phyloP scores from a whole-genome alignment of 2,113 vertebrate genomes.

The Grantiella picta region DNA sequence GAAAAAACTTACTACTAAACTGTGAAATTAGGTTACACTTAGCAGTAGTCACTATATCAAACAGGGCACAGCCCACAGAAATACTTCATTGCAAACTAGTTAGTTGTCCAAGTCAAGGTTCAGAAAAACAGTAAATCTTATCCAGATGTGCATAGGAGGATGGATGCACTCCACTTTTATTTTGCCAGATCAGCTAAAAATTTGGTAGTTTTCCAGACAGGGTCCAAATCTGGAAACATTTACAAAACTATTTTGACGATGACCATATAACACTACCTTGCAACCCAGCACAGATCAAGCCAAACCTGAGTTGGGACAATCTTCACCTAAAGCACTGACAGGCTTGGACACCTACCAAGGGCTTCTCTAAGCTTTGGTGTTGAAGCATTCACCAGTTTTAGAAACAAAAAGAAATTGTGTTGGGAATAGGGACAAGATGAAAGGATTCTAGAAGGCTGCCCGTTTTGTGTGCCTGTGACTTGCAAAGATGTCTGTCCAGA shows the following conservation, averaged over 20 bases:
- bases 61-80: neutral
- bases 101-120: neutral
- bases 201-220: neutral
- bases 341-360: neutral
- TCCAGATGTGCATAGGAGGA: neutral
- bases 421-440: neutral
- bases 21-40: neutral
- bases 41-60: neutral
- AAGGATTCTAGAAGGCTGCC: neutral
- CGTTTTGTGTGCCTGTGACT: neutral
- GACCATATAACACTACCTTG: neutral
- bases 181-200: neutral
- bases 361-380: neutral
- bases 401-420: neutral
- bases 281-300: neutral
- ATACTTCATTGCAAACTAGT: neutral
- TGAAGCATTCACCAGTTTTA: neutral
- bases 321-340: neutral
- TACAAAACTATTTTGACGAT: neutral
- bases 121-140: neutral
- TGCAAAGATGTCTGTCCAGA: neutral
- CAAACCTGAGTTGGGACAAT: accelerated
- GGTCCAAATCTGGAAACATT: neutral
- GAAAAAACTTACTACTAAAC: neutral
- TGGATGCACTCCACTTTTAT: neutral